phyloP scores from a whole-genome alignment of 1,140 invertebrate genomes.

The Schlechtendalia chinensis region DNA sequence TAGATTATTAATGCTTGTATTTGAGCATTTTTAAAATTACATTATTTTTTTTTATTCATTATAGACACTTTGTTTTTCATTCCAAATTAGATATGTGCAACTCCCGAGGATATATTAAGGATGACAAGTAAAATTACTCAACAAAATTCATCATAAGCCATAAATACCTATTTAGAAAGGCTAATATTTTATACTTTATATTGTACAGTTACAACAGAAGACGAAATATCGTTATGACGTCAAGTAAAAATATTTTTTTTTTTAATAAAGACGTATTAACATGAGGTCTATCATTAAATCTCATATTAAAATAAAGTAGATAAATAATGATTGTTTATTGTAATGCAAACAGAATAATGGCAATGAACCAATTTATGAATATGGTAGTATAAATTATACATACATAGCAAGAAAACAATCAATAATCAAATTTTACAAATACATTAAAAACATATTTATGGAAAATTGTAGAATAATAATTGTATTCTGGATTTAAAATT shows the following conservation, averaged over 20 bases:
- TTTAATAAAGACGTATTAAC: background rate
- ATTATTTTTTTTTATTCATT: too few relatives aligned
- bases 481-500: too few relatives aligned
- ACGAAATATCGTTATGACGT: background rate
- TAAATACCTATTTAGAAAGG: slow-evolving; percentile 12
- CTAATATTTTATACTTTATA: background rate
- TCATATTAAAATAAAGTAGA: background rate
- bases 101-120: background rate
- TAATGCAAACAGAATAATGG: background rate
- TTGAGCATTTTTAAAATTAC: too few relatives aligned
- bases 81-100: background rate
- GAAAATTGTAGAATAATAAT: too few relatives aligned
- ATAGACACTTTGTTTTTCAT: background rate
- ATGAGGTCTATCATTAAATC: slow-evolving; percentile 9
- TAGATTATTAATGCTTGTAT: too few relatives aligned
- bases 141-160: background rate
- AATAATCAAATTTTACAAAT: background rate
- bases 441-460: too few relatives aligned
- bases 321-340: slow-evolving; percentile 1
- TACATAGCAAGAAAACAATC: background rate
- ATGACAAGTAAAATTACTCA: slow-evolving; percentile 16
- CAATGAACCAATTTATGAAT: background rate
- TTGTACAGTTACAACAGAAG: background rate
- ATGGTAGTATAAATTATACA: background rate
- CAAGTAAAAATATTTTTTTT: background rate